phyloP scores from a whole-genome alignment of 2,113 vertebrate species.

The Euleptes europaea region DNA sequence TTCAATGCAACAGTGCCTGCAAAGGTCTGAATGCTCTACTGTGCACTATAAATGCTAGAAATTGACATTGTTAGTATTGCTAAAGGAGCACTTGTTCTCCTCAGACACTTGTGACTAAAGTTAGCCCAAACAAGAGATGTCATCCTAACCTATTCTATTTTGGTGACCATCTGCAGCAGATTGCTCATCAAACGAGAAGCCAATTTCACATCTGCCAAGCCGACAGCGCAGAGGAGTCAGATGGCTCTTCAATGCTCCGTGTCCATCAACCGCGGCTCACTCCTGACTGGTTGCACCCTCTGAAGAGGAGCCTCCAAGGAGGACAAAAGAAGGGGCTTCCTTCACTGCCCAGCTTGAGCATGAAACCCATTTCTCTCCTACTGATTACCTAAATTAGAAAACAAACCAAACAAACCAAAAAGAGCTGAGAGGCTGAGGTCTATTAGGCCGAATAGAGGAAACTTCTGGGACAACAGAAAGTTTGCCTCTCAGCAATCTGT shows the following conservation, averaged over 20 bases:
- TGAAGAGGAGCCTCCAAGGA: slow-evolving; percentile 11
- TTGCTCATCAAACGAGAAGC: slow-evolving; percentile 22
- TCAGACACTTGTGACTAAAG: background rate
- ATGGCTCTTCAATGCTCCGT: slow-evolving; percentile 9
- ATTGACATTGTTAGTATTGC: no score
- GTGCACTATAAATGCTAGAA: no score
- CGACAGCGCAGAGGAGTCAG: slow-evolving; percentile 10
- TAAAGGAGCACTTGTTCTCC: no score
- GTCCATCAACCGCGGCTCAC: slow-evolving; percentile 5
- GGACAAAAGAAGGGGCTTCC: slow-evolving; percentile 33
- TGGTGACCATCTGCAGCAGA: slow-evolving; percentile 19
- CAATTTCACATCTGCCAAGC: slow-evolving; percentile 14
- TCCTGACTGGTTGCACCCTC: slow-evolving; percentile 2
- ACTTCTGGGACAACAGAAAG: slow-evolving; percentile 47
- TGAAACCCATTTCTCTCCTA: slow-evolving; percentile 33
- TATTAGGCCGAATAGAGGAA: slow-evolving; percentile 55
- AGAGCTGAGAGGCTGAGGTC: slow-evolving; percentile 36
- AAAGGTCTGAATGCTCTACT: no score
- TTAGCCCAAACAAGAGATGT: background rate
- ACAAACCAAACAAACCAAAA: slow-evolving; percentile 1
- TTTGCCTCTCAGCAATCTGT: slow-evolving; percentile 65
- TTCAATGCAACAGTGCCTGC: no score
- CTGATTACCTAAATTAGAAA: slow-evolving; percentile 42
- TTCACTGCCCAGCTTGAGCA: slow-evolving; percentile 13
- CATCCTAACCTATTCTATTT: slow-evolving; percentile 18